These are phyloP conservation scores for Drosophila ananassae DNA, from an alignment of 1,140 invertebrate species.

Conservation along the genomic window DNA sequence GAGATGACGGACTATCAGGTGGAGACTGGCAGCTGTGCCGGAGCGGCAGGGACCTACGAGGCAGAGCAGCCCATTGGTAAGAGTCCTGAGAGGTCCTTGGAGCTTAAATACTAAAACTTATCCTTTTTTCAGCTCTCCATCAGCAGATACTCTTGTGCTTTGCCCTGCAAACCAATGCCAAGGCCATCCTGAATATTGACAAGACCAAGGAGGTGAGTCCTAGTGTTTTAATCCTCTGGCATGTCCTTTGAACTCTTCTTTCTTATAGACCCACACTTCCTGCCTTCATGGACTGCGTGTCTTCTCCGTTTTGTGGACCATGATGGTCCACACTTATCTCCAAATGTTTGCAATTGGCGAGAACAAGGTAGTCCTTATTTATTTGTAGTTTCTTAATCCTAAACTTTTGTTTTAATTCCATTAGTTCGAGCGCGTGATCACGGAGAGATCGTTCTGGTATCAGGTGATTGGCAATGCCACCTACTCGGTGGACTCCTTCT, in stretches of 20 bases:
- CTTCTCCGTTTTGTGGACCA: slow-evolving; percentile 95
- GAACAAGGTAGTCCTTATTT: slow-evolving; percentile 84
- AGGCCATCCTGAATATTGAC: slow-evolving; percentile 87
- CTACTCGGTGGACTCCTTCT: slow-evolving; percentile 96
- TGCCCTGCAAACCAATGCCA: slow-evolving; percentile 86
- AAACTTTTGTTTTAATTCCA: neutral
- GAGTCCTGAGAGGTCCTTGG: slow-evolving; percentile 2
- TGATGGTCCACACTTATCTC: slow-evolving; percentile 95
- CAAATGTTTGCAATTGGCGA: slow-evolving; percentile 91
- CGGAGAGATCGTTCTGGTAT: slow-evolving; percentile 91
- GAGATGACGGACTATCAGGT: slow-evolving; percentile 71
- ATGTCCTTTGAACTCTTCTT: slow-evolving; percentile 10
- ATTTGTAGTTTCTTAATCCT: neutral
- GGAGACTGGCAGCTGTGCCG: slow-evolving; percentile 70
- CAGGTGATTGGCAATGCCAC: slow-evolving; percentile 94
- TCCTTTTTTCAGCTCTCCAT: slow-evolving; percentile 71
- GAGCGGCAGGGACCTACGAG: slow-evolving; percentile 69
- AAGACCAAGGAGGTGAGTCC: slow-evolving; percentile 78
- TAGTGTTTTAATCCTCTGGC: neutral
- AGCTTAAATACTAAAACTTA: neutral
- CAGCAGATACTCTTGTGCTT: slow-evolving; percentile 84
- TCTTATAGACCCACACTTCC: slow-evolving; percentile 87
- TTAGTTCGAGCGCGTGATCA: slow-evolving; percentile 90
- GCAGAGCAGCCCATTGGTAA: slow-evolving; percentile 71
- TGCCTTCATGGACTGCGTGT: slow-evolving; percentile 94